Percentiles rank a stretch among this genome's conserved stretches.
These are phyloP conservation scores for Smithornis capensis DNA, from an alignment of 2,113 vertebrate genomes.

Conservation along the genomic window DNA sequence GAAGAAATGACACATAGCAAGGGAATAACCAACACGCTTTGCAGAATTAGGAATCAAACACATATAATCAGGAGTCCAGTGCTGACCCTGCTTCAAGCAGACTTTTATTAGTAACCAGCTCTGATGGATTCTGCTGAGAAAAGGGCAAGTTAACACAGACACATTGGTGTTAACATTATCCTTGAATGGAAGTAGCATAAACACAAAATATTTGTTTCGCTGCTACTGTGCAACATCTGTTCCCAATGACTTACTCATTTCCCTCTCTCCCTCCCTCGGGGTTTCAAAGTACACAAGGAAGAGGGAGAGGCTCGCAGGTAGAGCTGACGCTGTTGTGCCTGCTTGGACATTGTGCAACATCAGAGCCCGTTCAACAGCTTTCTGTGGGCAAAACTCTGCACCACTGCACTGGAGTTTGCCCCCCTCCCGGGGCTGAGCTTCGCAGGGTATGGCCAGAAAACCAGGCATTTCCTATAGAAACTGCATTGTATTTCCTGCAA, in stretches of 20 bases:
- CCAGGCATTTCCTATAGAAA: not conserved
- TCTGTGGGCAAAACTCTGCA: not conserved
- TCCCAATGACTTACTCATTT: not conserved
- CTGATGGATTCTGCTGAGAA: not conserved
- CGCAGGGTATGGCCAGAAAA: accelerated
- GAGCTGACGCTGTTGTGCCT: not conserved
- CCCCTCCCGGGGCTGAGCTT: not conserved
- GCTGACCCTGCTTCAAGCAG: not conserved
- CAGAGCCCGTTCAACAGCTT: not conserved
- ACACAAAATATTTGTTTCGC: constrained; percentile 63
- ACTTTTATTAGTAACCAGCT: not conserved
- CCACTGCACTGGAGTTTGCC: not conserved
- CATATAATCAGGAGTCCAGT: not conserved
- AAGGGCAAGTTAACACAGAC: constrained; percentile 15
- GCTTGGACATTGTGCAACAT: not conserved
- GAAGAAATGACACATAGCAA: not conserved
- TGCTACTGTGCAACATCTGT: constrained; percentile 61
- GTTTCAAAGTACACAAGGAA: constrained; percentile 43
- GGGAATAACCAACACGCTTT: not conserved
- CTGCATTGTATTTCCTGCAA: not conserved
- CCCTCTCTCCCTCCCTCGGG: not conserved
- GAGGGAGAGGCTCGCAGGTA: constrained; percentile 41
- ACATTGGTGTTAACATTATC: not conserved
- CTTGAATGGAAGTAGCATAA: not conserved
- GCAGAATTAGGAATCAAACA: not conserved